Evolutionary conservation across 2,113 vertebrate genomes (phyloP).

Genomic region (Etheostoma cragini): DNA sequence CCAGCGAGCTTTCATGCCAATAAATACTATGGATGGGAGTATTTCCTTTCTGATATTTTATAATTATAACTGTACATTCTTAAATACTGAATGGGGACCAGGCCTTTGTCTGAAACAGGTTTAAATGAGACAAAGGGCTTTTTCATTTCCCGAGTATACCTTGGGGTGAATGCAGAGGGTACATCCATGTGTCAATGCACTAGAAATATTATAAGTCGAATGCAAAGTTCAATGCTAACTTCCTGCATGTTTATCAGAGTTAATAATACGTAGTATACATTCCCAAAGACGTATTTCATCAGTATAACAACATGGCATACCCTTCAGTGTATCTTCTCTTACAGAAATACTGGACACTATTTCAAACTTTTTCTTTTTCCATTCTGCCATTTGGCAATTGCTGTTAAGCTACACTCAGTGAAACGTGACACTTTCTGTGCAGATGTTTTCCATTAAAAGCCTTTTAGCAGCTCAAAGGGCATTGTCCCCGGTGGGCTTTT

Average conservation of each 20-base stretch:
- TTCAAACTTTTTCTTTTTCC: background rate
- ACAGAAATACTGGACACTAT: background rate
- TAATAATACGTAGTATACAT: background rate
- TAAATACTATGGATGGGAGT: background rate
- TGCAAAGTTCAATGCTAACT: background rate
- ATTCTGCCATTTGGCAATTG: background rate
- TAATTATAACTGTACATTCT: background rate
- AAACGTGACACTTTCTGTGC: background rate
- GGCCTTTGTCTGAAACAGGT: background rate
- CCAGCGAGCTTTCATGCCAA: constrained; percentile 1
- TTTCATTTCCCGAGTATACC: background rate
- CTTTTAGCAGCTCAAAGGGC: background rate
- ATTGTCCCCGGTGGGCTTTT: background rate
- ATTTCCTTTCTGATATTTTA: background rate
- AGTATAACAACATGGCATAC: no score
- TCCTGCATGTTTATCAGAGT: background rate
- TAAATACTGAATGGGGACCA: background rate
- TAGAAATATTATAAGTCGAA: no score
- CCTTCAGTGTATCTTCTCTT: background rate
- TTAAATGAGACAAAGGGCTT: background rate
- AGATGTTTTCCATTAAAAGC: constrained; percentile 4
- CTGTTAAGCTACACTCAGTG: background rate
- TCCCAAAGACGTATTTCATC: background rate
- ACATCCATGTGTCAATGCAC: no score
- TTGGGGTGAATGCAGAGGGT: no score